A percentile compares a stretch with the other conserved stretches of the same genome.
These are phyloP conservation scores for Riparia riparia DNA, from an alignment of 2,113 vertebrate genomes.

Conservation along the genomic window DNA sequence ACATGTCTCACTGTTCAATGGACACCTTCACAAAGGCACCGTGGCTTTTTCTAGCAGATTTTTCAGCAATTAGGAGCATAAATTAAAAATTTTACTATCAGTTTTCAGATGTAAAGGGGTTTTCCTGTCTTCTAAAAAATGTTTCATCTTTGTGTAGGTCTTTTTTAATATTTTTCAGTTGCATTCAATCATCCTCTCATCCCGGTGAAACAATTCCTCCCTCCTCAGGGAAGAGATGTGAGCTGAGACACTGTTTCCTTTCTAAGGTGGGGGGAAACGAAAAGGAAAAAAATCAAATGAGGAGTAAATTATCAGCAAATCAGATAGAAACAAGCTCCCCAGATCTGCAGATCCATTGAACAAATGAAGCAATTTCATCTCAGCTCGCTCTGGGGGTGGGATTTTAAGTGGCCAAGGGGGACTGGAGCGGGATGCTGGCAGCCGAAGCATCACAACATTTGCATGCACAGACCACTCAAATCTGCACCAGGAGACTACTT, in stretches of 20 bases:
- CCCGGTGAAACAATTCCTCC: neutral
- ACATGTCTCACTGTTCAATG: constrained; percentile 37
- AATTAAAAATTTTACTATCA: neutral
- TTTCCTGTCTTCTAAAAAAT: constrained; percentile 31
- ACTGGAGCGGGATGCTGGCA: constrained; percentile 69
- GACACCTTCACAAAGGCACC: constrained; percentile 38
- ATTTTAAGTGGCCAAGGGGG: constrained; percentile 77
- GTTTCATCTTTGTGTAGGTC: constrained; percentile 13
- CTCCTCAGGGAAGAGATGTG: constrained; percentile 47
- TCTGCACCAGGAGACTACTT: constrained; percentile 81
- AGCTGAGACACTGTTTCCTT: constrained; percentile 14
- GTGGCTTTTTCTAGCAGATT: neutral
- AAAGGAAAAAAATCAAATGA: constrained; percentile 45
- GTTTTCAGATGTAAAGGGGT: constrained; percentile 35
- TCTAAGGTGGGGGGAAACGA: neutral
- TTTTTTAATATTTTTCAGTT: constrained; percentile 52
- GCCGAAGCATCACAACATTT: constrained; percentile 72
- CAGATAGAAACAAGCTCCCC: constrained; percentile 76
- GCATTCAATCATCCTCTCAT: constrained; percentile 42
- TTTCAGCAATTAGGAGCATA: constrained; percentile 26
- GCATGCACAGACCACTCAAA: constrained; percentile 76
- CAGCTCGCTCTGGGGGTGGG: constrained; percentile 58
- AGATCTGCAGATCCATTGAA: constrained; percentile 73
- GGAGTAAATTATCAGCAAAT: constrained; percentile 78
- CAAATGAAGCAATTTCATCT: constrained; percentile 78